Percentiles rank a stretch among this genome's conserved stretches.
phyloP scores from a whole-genome alignment of 2,888 invertebrate species.

The Cryptus viduatorius region DNA sequence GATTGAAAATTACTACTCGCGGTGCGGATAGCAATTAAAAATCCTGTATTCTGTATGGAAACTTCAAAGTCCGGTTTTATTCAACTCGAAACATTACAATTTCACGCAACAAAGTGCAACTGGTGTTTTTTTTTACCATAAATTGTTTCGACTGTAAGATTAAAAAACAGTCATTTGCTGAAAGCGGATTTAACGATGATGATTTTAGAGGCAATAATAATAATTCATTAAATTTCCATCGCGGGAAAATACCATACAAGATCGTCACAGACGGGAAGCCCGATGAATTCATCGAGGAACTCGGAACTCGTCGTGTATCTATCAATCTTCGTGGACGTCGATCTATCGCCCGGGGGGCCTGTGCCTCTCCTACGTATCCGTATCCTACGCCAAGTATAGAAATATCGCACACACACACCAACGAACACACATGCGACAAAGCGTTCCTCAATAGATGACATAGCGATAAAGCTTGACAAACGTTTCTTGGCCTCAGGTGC shows the following conservation, averaged over 20 bases:
- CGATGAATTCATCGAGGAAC: slow-evolving; percentile 16
- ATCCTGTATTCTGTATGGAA: too few relatives aligned
- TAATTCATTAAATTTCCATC: neutral
- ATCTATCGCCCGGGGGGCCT: slow-evolving; percentile 51
- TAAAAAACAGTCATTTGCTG: neutral
- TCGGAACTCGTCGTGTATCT: slow-evolving; percentile 16
- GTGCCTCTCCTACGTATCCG: neutral
- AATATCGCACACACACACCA: slow-evolving; percentile 19
- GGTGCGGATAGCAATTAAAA: too few relatives aligned
- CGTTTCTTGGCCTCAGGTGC: slow-evolving; percentile 34
- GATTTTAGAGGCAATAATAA: neutral
- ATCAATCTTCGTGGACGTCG: slow-evolving; percentile 56
- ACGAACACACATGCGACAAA: slow-evolving; percentile 7
- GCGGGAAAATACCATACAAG: neutral
- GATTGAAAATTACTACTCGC: too few relatives aligned
- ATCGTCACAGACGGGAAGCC: slow-evolving; percentile 8
- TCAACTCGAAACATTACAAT: neutral
- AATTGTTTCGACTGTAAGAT: neutral
- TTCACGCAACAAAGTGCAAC: neutral
- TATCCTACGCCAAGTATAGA: slow-evolving; percentile 37
- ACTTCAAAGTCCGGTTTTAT: too few relatives aligned
- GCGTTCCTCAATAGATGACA: slow-evolving; percentile 31
- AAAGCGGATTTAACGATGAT: slow-evolving; percentile 3
- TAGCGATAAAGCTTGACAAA: slow-evolving; percentile 48
- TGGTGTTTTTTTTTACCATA: neutral